Conservation (phyloP, 2,113 vertebrate species). For the Microtus oregoni region DNA sequence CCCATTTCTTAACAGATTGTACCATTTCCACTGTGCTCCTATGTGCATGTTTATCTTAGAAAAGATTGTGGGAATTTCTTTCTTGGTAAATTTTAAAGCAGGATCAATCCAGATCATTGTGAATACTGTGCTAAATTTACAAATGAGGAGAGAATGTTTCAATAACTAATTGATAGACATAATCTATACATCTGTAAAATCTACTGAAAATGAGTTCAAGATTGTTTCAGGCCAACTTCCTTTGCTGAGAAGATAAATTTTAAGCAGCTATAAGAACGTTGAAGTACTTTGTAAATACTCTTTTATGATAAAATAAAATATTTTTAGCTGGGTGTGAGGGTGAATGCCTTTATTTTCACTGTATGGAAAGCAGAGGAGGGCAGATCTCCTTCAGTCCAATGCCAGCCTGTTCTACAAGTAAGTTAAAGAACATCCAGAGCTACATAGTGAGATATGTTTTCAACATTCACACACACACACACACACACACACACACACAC, state of each 20-base stretch:
- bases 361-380: too few species aligned
- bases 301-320: background rate
- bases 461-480: background rate
- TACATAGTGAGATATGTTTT: background rate
- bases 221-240: background rate
- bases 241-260: background rate
- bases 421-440: background rate
- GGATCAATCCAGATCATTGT: background rate
- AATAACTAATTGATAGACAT: constrained; percentile 17
- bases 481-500: background rate
- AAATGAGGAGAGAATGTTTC: background rate
- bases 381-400: background rate
- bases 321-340: background rate
- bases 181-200: background rate
- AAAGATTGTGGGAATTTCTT: background rate
- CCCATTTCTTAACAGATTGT: background rate
- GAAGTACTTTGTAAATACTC: background rate
- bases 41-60: background rate
- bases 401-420: background rate
- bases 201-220: constrained; percentile 1
- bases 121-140: background rate
- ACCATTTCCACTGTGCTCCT: background rate
- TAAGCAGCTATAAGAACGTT: background rate
- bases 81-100: background rate
- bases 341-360: background rate